Base-by-base conservation (phyloP, 2,113 vertebrate species). In the Callaeas wilsoni region DNA sequence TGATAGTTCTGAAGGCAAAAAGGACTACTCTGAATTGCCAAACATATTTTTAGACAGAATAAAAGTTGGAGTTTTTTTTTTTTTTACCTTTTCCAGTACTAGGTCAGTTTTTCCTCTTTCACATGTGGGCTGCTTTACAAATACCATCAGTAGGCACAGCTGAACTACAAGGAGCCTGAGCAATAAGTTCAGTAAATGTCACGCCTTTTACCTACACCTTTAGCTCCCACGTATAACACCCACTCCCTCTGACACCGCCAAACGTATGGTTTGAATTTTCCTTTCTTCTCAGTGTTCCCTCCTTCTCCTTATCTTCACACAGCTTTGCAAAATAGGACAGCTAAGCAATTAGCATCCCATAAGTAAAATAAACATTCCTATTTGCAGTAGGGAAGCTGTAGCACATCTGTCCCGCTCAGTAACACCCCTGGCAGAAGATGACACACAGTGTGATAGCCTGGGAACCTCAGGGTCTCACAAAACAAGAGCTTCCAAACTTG, bases 171-270 rank as follows among this genome's bases (percentile, higher is more conserved):
- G n/a, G 22, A 90, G 64, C 18, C 39, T 53, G 30, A 90, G 79
- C 70, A 85, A 8, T 49, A 94, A 67, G 56, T 87, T 90, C 91
- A 90, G 46, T 78, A 96, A 95, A 94, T 81, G 84, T 76, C 96
- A 92, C 6, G 53, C 44, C 26, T 85, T 83, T 78, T 83, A 79
- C n/a, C 73, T 63, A 65, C 25, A 42, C 85, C 74, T 95, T 63
- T 75, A 50, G 67, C 46, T 88, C 93, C 91, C 74, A 92, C 85
- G 0, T 25, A 4, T 6, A 79, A 90, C 85, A 67, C 89, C 79
- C 71, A 91, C 85, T n/a, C 21, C n/a, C 46, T 94, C 49, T 92
- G 77, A 87, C 70, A 93, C 84, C 77, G 79, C 17, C 35, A 86
- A 63, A 79, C 59, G 44, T 10, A 56, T 12, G n/a, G 62, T 59